A percentile compares a stretch with the other conserved stretches of the same genome.
These are phyloP conservation scores for Spatula clypeata DNA, from an alignment of 2,797 vertebrate genomes.

Conservation along the genomic window DNA sequence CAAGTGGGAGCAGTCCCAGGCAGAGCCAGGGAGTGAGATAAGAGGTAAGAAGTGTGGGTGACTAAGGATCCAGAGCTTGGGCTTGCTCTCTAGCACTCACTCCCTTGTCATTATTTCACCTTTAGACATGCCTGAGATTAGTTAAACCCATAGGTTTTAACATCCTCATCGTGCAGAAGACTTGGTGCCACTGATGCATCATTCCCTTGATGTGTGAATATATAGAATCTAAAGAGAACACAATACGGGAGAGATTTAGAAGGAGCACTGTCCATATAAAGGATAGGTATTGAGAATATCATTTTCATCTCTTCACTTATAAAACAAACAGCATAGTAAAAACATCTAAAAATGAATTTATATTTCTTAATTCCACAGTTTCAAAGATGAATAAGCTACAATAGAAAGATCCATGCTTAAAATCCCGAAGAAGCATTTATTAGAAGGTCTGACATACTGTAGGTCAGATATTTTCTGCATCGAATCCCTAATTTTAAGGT, in stretches of 20 bases:
- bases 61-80: background rate
- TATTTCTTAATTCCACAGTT: background rate
- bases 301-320: background rate
- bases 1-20: background rate
- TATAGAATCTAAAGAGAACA: background rate
- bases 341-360: background rate
- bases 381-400: background rate
- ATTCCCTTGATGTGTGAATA: background rate
- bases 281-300: background rate
- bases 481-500: background rate
- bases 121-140: background rate
- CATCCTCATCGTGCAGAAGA: background rate
- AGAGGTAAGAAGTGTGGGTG: background rate
- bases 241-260: background rate
- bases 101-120: background rate
- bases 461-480: background rate
- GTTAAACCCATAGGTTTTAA: background rate
- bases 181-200: background rate
- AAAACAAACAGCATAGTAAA: background rate
- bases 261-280: rapidly evolving
- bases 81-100: background rate
- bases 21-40: background rate
- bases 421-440: background rate
- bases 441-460: background rate
- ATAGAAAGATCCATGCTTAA: background rate